Conservation (phyloP, 1,140 invertebrate genomes). For the Subanguina moxae region DNA sequence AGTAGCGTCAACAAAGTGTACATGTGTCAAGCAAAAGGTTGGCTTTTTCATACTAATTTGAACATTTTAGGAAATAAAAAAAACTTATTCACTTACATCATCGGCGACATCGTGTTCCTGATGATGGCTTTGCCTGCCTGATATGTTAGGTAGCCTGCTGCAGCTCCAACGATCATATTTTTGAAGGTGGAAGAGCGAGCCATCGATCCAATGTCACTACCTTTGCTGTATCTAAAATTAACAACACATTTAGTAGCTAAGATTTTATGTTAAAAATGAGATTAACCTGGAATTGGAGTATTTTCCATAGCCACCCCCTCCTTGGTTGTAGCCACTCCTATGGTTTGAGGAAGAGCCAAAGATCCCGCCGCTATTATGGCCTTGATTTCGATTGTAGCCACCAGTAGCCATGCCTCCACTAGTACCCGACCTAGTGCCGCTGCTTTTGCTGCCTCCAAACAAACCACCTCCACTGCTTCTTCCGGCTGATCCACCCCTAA, state of each 20-base stretch:
- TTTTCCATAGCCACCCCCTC: neutral
- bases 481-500: neutral
- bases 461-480: slow-evolving; percentile 1
- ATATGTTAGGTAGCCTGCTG: slow-evolving; percentile 57
- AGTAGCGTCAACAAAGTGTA: too few relatives aligned
- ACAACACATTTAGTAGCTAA: neutral
- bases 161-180: slow-evolving; percentile 56
- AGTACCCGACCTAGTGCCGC: neutral
- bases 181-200: slow-evolving; percentile 54
- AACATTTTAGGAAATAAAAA: too few relatives aligned
- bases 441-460: neutral
- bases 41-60: too few relatives aligned
- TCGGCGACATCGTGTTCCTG: slow-evolving; percentile 43
- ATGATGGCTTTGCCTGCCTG: slow-evolving; percentile 58
- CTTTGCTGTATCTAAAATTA: slow-evolving; percentile 31
- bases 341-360: too few relatives aligned
- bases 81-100: slow-evolving; percentile 44
- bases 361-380: too few relatives aligned
- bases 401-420: neutral
- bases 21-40: too few relatives aligned
- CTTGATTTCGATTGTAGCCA: neutral
- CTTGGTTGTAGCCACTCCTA: too few relatives aligned
- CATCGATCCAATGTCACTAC: slow-evolving; percentile 48
- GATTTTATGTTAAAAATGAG: neutral
- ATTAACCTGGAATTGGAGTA: slow-evolving; percentile 1